Base-by-base conservation (phyloP, 2,113 vertebrate genomes). In the Dissostichus mawsoni region DNA sequence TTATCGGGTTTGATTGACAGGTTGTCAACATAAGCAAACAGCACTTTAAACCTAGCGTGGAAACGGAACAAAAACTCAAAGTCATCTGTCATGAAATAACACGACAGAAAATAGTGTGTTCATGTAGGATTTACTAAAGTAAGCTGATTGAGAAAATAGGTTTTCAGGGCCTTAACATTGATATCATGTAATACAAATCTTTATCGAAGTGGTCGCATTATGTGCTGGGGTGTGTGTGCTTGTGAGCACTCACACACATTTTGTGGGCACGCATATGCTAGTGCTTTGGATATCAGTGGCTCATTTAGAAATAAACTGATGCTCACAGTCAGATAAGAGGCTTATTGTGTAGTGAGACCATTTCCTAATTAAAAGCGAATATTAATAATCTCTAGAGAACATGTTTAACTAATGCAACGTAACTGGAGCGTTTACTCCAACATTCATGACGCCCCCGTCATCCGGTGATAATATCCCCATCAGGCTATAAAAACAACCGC, bases 301-400 rank as follows among this genome's bases (percentile, higher is more conserved):
- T 89, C 76, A 68, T 92, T 90, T 84, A 59, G 69, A 74, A 80
- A 85, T 80, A 74, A 87, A 84, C 61, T 57, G 79, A 91, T 89
- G 74, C 67, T 80, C 76, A 45, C 52, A 80, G 67, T 76, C 69
- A 74, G 80, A 92, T 92, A 92, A 93, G 85, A 65, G 65, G 89
- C 88, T 90, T 92, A 90, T 82, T 73, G 57, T 80, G 62, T 53
- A 50, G 69, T 82, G 82, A 89, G 51, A 80, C 88, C 90, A 90
- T 90, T 78, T 84, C 85, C 81, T 92, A 90, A 93, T 91, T 93
- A 92, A 91, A 90, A 81, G 50, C 47, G 69, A 84, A 80, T 80
- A 75, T 77, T 63, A 86, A 84, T 90, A 84, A 91, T 91, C 89
- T 88, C 82, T 57, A 16, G 58, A 61, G 74, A 83, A 61, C 74